Conservation (phyloP, 2,113 vertebrate genomes). For the Pterocles orientalis region DNA sequence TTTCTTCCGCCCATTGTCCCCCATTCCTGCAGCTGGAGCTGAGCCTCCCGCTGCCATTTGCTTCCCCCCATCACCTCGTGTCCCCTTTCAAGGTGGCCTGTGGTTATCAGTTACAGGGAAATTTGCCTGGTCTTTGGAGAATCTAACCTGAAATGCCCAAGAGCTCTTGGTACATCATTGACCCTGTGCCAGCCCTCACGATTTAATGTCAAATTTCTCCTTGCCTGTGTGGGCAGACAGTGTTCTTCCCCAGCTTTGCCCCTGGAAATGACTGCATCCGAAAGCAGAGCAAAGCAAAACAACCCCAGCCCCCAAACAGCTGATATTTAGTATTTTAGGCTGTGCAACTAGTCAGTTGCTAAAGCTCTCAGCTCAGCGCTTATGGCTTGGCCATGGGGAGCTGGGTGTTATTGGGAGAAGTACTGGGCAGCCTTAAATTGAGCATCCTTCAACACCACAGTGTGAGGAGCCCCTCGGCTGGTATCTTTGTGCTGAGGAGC, state of each 20-base stretch:
- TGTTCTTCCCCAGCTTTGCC: not conserved
- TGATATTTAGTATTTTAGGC: not conserved
- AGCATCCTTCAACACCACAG: not conserved
- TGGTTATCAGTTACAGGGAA: not conserved
- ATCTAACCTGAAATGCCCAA: not conserved
- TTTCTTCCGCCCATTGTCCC: slow-evolving; percentile 2
- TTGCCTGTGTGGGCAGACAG: not conserved
- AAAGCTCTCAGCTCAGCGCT: not conserved
- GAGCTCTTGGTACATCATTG: not conserved
- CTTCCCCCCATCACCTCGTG: not conserved
- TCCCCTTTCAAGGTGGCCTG: not conserved
- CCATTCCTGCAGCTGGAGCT: not conserved
- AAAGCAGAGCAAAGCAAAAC: not conserved
- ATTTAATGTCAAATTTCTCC: not conserved
- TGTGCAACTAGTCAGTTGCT: not conserved
- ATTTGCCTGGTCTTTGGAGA: not conserved
- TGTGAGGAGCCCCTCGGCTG: not conserved
- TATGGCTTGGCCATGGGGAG: not conserved
- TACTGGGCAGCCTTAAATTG: not conserved
- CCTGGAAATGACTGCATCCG: not conserved
- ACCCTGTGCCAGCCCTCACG: not conserved
- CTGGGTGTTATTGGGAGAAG: not conserved
- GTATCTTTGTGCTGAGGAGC: not conserved
- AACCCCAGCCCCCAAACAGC: not conserved
- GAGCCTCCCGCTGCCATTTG: not conserved